phyloP scores from a whole-genome alignment of 2,797 vertebrate species.

The Moxostoma hubbsi region DNA sequence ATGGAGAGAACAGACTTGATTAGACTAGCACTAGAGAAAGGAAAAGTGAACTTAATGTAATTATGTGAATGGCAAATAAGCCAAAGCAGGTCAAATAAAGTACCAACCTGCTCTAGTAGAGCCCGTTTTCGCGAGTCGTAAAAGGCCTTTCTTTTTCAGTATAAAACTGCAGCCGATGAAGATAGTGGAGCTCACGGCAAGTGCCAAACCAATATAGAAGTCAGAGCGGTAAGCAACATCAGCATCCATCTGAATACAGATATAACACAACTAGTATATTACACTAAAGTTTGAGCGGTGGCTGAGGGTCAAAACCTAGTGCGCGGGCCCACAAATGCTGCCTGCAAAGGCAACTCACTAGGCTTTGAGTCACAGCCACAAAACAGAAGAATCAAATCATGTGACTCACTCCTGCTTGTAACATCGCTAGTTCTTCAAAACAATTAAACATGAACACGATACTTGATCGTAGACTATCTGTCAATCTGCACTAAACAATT shows the following conservation, averaged over 20 bases:
- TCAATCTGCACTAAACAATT: neutral
- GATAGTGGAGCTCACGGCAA: constrained; percentile 81
- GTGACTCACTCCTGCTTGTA: constrained; percentile 27
- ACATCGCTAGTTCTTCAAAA: neutral
- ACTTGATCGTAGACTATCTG: neutral
- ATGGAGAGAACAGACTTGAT: neutral
- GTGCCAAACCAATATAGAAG: constrained; percentile 81
- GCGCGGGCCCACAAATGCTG: neutral
- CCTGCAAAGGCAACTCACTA: neutral
- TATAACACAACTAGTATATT: neutral
- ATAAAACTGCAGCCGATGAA: constrained; percentile 87
- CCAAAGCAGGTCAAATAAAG: too few species aligned
- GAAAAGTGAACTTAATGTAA: too few species aligned
- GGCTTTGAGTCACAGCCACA: constrained; percentile 8
- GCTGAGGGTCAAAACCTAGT: neutral
- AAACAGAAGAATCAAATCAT: constrained; percentile 2
- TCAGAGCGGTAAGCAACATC: constrained; percentile 59
- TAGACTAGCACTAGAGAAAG: neutral
- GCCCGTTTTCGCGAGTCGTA: constrained; percentile 79
- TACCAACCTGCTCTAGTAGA: constrained; percentile 82
- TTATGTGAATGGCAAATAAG: too few species aligned
- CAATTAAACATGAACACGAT: neutral
- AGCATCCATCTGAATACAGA: constrained; percentile 70
- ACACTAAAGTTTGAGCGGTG: neutral
- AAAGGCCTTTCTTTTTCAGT: constrained; percentile 87